phyloP scores from a whole-genome alignment of 2,113 vertebrate species.

The Ceyx melanurus region DNA sequence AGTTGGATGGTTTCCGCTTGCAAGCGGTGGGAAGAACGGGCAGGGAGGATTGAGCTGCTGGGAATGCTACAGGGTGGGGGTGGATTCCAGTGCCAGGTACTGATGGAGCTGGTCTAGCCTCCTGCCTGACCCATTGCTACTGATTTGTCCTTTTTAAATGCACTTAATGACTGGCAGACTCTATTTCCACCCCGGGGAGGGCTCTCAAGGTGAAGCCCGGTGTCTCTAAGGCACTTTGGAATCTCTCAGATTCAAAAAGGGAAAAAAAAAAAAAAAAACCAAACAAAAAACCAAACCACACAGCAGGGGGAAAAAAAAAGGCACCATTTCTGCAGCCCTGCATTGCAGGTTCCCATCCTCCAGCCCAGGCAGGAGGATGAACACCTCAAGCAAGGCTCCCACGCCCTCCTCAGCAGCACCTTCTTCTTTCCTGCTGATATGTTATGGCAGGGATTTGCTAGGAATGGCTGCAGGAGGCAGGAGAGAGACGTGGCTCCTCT shows the following conservation, averaged over 20 bases:
- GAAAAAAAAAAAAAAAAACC: background rate
- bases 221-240: background rate
- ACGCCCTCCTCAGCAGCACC: background rate
- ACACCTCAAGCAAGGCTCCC: background rate
- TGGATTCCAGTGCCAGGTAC: background rate
- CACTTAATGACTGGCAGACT: background rate
- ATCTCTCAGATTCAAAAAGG: background rate
- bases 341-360: slow-evolving; percentile 42
- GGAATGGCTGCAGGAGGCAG: background rate
- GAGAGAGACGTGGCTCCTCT: background rate
- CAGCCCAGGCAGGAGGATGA: background rate
- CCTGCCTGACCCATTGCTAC: background rate
- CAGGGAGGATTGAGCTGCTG: background rate
- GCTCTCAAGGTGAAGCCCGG: background rate
- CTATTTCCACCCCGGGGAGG: background rate
- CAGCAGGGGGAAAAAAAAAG: background rate
- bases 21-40: rapidly evolving
- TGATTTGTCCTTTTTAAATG: background rate
- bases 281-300: too few relatives aligned
- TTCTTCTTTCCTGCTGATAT: background rate
- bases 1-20: background rate
- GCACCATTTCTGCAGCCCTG: slow-evolving; percentile 10
- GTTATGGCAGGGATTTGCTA: background rate
- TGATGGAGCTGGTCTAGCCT: background rate
- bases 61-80: background rate